Percentiles rank a stretch among this genome's conserved stretches.
phyloP scores from a whole-genome alignment of 1,140 invertebrate species.

The Drosophila guanche region DNA sequence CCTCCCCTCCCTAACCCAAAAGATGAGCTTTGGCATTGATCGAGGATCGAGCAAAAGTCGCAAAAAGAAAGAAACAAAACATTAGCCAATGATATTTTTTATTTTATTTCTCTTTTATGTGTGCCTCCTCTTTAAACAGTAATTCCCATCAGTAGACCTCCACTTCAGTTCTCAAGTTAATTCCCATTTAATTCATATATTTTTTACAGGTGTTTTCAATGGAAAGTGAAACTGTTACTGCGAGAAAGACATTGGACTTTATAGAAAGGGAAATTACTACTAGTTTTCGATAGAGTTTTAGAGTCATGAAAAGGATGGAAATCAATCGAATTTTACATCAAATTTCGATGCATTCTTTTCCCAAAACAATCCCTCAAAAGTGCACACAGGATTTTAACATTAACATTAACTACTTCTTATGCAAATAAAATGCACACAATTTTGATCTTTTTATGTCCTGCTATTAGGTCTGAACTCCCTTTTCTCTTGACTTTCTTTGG shows the following conservation, averaged over 20 bases:
- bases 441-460: too few species aligned
- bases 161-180: slow-evolving; percentile 41
- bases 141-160: slow-evolving; percentile 50
- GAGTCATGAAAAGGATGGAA: too few species aligned
- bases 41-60: slow-evolving; percentile 57
- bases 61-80: slow-evolving; percentile 61
- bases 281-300: background rate
- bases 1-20: too few species aligned
- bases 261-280: slow-evolving; percentile 42
- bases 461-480: background rate
- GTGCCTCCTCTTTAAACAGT: slow-evolving; percentile 15
- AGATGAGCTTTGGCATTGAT: slow-evolving; percentile 59
- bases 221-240: slow-evolving; percentile 49
- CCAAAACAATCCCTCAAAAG: too few species aligned
- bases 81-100: slow-evolving; percentile 48
- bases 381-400: too few species aligned
- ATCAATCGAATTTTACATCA: too few species aligned
- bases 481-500: background rate
- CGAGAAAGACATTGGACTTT: slow-evolving; percentile 22
- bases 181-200: slow-evolving; percentile 66
- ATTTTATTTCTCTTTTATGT: slow-evolving; percentile 10
- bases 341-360: too few species aligned
- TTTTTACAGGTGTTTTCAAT: slow-evolving; percentile 42
- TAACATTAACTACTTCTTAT: too few species aligned
- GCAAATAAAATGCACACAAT: too few species aligned